Percentiles rank a stretch among this genome's conserved stretches.
Evolutionary conservation across 1,140 invertebrate genomes (phyloP).

Genomic region (Coenobita brevimanus): DNA sequence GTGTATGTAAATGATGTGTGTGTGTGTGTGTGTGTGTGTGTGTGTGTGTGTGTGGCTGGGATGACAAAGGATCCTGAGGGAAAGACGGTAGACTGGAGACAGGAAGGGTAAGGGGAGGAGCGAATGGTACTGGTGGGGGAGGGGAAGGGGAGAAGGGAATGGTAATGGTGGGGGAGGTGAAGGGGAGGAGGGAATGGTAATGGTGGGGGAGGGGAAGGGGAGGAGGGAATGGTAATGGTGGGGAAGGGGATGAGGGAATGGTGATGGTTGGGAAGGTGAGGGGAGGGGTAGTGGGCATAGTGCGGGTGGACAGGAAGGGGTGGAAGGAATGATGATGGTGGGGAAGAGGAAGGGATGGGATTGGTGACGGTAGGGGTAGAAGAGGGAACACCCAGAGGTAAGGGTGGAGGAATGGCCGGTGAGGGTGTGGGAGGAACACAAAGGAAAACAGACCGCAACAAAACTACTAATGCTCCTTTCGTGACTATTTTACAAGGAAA

Average conservation of each 20-base stretch:
- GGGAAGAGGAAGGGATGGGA: neutral
- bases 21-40: neutral
- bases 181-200: neutral
- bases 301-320: neutral
- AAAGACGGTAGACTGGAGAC: neutral
- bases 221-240: neutral
- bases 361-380: neutral
- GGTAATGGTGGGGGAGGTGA: neutral
- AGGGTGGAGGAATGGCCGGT: neutral
- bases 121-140: no score
- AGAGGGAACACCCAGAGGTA: neutral
- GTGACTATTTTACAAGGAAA: no score
- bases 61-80: neutral
- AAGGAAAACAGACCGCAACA: no score
- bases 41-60: neutral
- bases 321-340: neutral
- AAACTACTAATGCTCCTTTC: no score
- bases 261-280: neutral
- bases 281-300: neutral
- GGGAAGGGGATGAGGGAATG: neutral
- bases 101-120: neutral
- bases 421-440: neutral
- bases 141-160: neutral
- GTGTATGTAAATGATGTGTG: no score
- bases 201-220: neutral